These are phyloP conservation scores for Clarias laeviceps DNA, from an alignment of 2,797 vertebrate genomes.

Conservation along the genomic window DNA sequence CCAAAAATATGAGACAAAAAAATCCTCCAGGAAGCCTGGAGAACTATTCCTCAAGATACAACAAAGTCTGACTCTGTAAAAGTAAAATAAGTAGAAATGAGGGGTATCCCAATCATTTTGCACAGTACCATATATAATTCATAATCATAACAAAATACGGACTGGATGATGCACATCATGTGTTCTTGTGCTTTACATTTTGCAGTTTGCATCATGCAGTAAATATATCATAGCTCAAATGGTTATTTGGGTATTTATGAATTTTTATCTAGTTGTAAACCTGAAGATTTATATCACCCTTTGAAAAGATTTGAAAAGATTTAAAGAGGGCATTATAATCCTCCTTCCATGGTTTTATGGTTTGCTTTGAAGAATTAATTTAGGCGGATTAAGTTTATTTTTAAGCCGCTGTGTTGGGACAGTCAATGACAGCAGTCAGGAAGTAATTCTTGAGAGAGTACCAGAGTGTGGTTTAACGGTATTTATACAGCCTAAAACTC, in stretches of 20 bases:
- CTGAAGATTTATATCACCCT: background rate
- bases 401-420: background rate
- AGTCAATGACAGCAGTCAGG: background rate
- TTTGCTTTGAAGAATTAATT: background rate
- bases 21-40: too few species aligned
- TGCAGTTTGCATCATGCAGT: background rate
- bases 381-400: background rate
- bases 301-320: background rate
- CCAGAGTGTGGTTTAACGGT: background rate
- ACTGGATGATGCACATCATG: background rate
- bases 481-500: constrained; percentile 20
- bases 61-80: too few species aligned
- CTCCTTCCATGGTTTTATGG: background rate
- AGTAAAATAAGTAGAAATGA: too few species aligned
- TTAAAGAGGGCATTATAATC: background rate
- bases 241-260: background rate
- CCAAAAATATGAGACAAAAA: too few species aligned
- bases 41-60: too few species aligned
- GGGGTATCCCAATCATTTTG: too few species aligned
- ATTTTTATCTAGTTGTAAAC: background rate
- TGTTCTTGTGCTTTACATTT: background rate
- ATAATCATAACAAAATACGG: background rate
- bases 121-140: background rate
- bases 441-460: background rate
- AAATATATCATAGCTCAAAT: background rate